phyloP scores from a whole-genome alignment of 1,140 invertebrate species.

The Neotoxoptera formosana region DNA sequence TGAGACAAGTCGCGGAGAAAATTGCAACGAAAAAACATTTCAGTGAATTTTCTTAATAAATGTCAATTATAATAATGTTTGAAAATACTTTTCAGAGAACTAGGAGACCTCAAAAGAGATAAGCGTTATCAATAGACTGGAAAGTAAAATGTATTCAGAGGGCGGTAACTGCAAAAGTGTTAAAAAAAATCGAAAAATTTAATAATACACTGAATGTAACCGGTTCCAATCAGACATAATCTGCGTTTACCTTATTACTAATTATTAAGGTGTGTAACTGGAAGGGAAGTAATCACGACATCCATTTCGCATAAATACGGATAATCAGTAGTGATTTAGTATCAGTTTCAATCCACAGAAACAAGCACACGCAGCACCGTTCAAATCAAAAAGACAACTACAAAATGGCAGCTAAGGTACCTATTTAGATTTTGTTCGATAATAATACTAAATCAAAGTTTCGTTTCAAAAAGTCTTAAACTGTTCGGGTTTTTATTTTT shows the following conservation, averaged over 20 bases:
- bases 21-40: background rate
- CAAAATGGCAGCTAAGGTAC: background rate
- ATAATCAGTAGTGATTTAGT: background rate
- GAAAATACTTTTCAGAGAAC: background rate
- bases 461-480: background rate
- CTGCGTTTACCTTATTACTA: background rate
- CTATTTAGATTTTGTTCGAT: background rate
- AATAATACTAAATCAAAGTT: background rate
- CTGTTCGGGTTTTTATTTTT: fast-evolving
- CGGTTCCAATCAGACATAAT: background rate
- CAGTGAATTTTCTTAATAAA: background rate
- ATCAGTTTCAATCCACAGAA: background rate
- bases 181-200: background rate
- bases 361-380: background rate
- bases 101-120: background rate
- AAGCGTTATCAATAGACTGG: background rate
- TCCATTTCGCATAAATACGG: background rate
- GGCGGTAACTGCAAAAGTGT: background rate
- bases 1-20: too few species aligned
- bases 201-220: background rate
- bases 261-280: background rate
- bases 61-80: background rate
- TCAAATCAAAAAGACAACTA: background rate
- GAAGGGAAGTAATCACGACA: background rate
- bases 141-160: background rate